These are phyloP conservation scores for Emmelina monodactyla DNA, from an alignment of 2,888 invertebrate species.

Conservation along the genomic window DNA sequence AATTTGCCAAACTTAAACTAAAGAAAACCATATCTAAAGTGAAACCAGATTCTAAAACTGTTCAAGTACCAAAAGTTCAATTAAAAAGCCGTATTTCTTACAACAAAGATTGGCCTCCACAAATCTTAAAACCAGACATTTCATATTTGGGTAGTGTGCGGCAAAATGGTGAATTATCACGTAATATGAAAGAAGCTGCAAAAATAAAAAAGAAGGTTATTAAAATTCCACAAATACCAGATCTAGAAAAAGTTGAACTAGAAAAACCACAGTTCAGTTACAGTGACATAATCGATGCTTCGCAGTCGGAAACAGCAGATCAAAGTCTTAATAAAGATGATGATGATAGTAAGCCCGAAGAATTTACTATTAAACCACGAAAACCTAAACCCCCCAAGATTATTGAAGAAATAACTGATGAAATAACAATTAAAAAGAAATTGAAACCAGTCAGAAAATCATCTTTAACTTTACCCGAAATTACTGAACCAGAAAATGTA, in stretches of 20 bases:
- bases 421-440: slow-evolving; percentile 79
- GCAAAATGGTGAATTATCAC: slow-evolving; percentile 73
- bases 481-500: slow-evolving; percentile 78
- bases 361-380: slow-evolving; percentile 46
- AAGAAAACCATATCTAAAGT: slow-evolving; percentile 66
- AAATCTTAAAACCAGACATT: slow-evolving; percentile 55
- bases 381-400: slow-evolving; percentile 49
- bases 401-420: slow-evolving; percentile 62
- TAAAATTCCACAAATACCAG: slow-evolving; percentile 63
- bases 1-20: slow-evolving; percentile 73
- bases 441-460: slow-evolving; percentile 72
- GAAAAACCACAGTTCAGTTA: slow-evolving; percentile 64
- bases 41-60: slow-evolving; percentile 43
- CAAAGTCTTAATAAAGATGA: slow-evolving; percentile 18
- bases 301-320: slow-evolving; percentile 21
- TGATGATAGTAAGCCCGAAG: slow-evolving; percentile 39
- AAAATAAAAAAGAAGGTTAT: slow-evolving; percentile 68
- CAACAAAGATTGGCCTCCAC: slow-evolving; percentile 69
- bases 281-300: slow-evolving; percentile 48
- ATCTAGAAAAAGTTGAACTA: slow-evolving; percentile 60
- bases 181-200: slow-evolving; percentile 75
- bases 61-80: slow-evolving; percentile 71
- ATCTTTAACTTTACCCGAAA: slow-evolving; percentile 73
- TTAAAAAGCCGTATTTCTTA: slow-evolving; percentile 75
- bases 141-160: slow-evolving; percentile 63